phyloP scores from a whole-genome alignment of 2,113 vertebrate species.

The Jacana jacana region DNA sequence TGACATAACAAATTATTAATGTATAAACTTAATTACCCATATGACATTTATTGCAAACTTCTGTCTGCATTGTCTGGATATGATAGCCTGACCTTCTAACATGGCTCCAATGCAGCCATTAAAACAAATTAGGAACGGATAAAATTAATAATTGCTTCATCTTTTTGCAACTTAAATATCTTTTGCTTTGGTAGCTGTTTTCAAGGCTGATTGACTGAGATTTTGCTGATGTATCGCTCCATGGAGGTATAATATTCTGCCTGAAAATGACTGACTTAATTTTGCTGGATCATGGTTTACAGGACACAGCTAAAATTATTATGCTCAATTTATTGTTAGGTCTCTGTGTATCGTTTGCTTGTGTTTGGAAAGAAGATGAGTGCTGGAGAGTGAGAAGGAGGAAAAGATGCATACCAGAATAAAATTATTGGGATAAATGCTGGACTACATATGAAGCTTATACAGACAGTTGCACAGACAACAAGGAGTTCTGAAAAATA shows the following conservation, averaged over 20 bases:
- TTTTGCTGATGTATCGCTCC: background rate
- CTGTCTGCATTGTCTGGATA: background rate
- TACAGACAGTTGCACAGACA: background rate
- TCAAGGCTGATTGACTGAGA: background rate
- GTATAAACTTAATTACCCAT: conserved; percentile 42
- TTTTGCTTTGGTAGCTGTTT: background rate
- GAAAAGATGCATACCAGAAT: background rate
- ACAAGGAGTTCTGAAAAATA: background rate
- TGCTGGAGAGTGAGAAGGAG: background rate
- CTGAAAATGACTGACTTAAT: background rate
- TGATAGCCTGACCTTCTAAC: background rate
- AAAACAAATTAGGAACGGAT: conserved; percentile 13
- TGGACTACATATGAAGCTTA: background rate
- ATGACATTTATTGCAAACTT: conserved; percentile 29
- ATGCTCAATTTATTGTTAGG: background rate
- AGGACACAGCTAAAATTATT: background rate
- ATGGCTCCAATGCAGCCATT: background rate
- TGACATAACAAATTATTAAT: conserved; percentile 39
- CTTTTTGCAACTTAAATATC: background rate
- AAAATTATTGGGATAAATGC: background rate
- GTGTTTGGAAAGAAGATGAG: background rate
- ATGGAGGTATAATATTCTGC: background rate
- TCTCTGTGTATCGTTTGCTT: background rate
- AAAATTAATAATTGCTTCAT: background rate
- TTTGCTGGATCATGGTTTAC: background rate